These are phyloP conservation scores for Buceros bicornis DNA, from an alignment of 2,797 vertebrate species.

Conservation along the genomic window DNA sequence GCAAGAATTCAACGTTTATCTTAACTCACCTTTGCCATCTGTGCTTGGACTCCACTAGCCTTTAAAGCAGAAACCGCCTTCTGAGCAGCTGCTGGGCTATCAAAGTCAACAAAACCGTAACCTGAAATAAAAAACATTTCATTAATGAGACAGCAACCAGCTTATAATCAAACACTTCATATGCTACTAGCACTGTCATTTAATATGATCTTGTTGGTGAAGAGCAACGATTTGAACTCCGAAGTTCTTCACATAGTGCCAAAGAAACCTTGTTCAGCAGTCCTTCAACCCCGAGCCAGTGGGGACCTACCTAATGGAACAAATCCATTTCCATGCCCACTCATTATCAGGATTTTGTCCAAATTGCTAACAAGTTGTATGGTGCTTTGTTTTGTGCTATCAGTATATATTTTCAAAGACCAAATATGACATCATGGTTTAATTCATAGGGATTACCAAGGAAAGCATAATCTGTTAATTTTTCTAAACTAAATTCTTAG, in stretches of 20 bases:
- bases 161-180: not conserved
- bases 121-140: conserved; percentile 82
- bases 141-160: not conserved
- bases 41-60: conserved; percentile 94
- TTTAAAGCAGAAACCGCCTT: conserved; percentile 97
- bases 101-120: conserved; percentile 99
- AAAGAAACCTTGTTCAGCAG: not conserved
- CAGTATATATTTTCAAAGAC: not conserved
- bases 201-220: not conserved
- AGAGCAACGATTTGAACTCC: not conserved
- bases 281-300: not conserved
- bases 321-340: not conserved
- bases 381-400: not conserved
- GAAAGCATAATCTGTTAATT: not conserved
- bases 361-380: not conserved
- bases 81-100: conserved; percentile 96
- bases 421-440: not conserved
- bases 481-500: not conserved
- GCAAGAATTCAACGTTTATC: not conserved
- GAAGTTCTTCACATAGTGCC: not conserved
- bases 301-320: not conserved
- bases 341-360: not conserved
- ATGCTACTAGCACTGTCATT: not conserved
- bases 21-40: conserved; percentile 98
- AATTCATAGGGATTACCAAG: not conserved